Evolutionary conservation across 2,113 vertebrate genomes (phyloP).

Genomic region (Hemiprocne comata): DNA sequence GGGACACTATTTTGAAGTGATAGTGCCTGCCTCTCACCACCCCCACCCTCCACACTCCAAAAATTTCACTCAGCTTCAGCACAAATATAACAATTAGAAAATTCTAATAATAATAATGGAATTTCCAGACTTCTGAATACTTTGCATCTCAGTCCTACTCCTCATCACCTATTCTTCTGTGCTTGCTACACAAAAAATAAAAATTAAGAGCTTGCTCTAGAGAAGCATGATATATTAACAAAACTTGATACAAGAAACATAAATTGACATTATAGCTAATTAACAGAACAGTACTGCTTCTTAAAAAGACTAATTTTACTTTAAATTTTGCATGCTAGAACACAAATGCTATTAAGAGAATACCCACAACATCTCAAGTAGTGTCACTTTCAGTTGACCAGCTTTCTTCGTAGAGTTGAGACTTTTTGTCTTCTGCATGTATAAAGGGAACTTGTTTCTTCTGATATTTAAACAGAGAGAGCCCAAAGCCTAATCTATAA

Average conservation of each 20-base stretch:
- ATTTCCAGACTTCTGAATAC: neutral
- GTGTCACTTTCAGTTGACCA: neutral
- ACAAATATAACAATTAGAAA: neutral
- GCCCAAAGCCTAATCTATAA: neutral
- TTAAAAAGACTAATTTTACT: neutral
- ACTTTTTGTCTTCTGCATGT: neutral
- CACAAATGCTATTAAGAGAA: neutral
- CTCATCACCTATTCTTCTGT: neutral
- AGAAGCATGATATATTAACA: neutral
- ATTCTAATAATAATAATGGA: neutral
- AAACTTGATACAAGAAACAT: neutral
- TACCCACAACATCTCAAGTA: neutral
- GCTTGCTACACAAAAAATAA: neutral
- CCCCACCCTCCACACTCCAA: neutral
- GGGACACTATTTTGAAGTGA: neutral
- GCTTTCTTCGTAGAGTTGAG: neutral
- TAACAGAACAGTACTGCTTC: neutral
- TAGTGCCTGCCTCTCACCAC: no score
- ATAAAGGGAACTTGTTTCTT: neutral
- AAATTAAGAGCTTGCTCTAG: neutral
- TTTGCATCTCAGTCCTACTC: neutral
- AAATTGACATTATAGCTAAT: neutral
- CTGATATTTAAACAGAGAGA: slow-evolving; percentile 5
- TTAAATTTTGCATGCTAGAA: neutral
- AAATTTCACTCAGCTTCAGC: neutral